Percentiles rank a stretch among this genome's conserved stretches.
phyloP scores from a whole-genome alignment of 2,797 vertebrate species.

The Chloroceryle amazona region DNA sequence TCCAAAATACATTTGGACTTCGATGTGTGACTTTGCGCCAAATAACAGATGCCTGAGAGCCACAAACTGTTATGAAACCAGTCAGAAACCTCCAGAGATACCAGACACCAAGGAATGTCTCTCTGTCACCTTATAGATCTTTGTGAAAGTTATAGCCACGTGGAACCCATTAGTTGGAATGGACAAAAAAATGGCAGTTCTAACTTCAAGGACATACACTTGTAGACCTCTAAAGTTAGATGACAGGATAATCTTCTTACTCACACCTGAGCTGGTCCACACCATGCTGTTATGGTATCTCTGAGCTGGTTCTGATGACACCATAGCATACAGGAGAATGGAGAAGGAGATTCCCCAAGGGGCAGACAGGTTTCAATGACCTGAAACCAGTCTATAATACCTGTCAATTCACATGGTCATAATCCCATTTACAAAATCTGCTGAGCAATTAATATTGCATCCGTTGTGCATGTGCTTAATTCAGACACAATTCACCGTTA shows the following conservation, averaged over 20 bases:
- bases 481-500: background rate
- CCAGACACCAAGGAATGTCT: background rate
- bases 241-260: background rate
- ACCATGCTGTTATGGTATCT: background rate
- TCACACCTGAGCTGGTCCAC: background rate
- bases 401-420: background rate
- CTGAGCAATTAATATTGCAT: background rate
- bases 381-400: background rate
- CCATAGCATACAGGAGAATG: rapidly evolving
- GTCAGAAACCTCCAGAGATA: background rate
- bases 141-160: background rate
- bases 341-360: background rate
- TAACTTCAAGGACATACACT: background rate
- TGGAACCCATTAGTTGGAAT: background rate
- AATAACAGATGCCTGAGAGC: background rate
- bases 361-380: background rate
- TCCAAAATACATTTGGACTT: background rate
- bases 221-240: background rate
- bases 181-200: background rate
- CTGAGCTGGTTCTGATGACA: background rate
- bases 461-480: background rate
- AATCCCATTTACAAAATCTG: background rate
- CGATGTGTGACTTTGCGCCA: rapidly evolving
- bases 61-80: background rate
- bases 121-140: background rate